Evolutionary conservation across 2,797 vertebrate species (phyloP).

Genomic region (Anguilla megastoma): DNA sequence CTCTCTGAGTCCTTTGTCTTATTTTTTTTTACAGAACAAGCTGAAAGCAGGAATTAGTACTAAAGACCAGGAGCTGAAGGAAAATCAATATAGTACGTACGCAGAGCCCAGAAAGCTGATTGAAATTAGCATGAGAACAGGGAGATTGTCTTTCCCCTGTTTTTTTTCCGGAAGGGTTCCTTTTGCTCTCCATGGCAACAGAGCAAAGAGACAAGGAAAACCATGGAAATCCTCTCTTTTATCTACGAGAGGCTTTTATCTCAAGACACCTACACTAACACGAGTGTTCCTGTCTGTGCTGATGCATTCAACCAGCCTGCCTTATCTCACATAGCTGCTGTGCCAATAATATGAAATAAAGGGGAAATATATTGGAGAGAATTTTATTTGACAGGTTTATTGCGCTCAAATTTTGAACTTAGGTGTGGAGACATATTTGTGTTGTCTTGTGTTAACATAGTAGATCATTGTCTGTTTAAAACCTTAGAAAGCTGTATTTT

Average conservation of each 20-base stretch:
- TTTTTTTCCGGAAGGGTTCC: conserved; percentile 16
- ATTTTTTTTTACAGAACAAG: conserved; percentile 52
- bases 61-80: conserved; percentile 61
- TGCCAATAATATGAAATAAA: neutral
- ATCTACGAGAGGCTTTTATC: conserved; percentile 32
- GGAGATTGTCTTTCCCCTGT: neutral
- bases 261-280: conserved; percentile 20
- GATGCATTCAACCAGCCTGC: neutral
- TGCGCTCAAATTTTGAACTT: neutral
- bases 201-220: neutral
- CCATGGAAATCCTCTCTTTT: conserved; percentile 32
- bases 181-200: conserved; percentile 25
- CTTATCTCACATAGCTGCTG: conserved; percentile 5
- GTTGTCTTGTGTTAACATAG: neutral
- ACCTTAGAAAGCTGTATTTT: neutral
- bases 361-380: neutral
- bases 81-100: conserved; percentile 72
- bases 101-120: neutral
- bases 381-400: neutral
- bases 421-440: neutral
- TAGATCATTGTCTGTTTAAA: neutral
- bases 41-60: conserved; percentile 68
- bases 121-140: conserved; percentile 33
- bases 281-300: neutral
- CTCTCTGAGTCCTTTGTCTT: neutral